Conservation (phyloP, 2,888 invertebrate species). For the Pandemis corylana region DNA sequence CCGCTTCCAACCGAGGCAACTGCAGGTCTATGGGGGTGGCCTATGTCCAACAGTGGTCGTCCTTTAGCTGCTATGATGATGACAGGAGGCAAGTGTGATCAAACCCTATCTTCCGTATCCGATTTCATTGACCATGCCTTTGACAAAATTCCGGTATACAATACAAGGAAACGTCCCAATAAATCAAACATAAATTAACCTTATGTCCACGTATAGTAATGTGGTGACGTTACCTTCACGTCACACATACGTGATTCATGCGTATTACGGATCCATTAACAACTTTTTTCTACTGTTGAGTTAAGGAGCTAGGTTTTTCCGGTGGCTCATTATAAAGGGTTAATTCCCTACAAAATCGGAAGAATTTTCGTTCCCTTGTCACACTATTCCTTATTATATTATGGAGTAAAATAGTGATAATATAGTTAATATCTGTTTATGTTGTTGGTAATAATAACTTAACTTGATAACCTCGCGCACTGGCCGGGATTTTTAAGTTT, state of each 20-base stretch:
- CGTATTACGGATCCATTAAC: not conserved
- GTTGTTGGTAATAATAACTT: not conserved
- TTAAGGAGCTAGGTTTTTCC: conserved; percentile 2
- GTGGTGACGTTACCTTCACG: not conserved
- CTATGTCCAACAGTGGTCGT: no score
- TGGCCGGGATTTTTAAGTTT: not conserved
- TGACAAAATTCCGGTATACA: not conserved
- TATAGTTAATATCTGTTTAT: not conserved
- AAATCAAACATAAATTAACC: not conserved
- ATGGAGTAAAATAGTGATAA: no score
- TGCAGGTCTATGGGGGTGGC: no score
- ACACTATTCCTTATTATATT: no score
- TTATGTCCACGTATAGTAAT: not conserved
- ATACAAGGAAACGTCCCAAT: not conserved
- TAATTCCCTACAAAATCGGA: not conserved
- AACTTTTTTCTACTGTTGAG: not conserved
- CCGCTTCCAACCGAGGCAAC: no score
- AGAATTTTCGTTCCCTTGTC: no score
- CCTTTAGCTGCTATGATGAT: no score
- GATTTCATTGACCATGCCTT: not conserved
- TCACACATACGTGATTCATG: not conserved
- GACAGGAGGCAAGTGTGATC: not conserved
- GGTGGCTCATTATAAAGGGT: not conserved
- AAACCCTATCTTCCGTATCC: not conserved
- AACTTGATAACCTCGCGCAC: conserved; percentile 1